A percentile compares a stretch with the other conserved stretches of the same genome.
These are phyloP conservation scores for Nannospalax galili DNA, from an alignment of 2,113 vertebrate genomes.

Conservation along the genomic window DNA sequence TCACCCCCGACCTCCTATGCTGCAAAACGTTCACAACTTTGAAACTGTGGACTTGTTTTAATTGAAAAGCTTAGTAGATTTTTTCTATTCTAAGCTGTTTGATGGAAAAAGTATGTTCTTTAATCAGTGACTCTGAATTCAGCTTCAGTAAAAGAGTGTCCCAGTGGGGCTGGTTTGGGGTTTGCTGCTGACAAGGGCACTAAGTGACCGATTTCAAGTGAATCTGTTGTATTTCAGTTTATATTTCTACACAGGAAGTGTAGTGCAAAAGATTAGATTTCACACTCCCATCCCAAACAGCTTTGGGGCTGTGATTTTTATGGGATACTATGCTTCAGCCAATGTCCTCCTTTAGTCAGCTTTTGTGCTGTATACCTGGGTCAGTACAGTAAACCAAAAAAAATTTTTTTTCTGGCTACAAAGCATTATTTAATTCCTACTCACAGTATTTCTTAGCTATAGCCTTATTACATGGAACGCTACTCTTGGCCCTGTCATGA, in stretches of 20 bases:
- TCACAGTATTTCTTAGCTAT: not conserved
- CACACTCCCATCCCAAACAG: not conserved
- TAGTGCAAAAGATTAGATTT: not conserved
- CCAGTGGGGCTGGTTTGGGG: not conserved
- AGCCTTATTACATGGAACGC: not conserved
- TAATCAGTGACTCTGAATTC: not conserved
- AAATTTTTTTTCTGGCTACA: too few relatives aligned
- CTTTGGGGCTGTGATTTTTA: not conserved
- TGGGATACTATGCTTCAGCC: not conserved
- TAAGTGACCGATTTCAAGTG: not conserved
- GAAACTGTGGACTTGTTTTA: not conserved
- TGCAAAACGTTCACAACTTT: not conserved
- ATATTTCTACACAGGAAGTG: not conserved
- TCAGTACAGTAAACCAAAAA: not conserved
- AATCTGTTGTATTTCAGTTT: conserved; percentile 18
- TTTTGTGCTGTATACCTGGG: not conserved
- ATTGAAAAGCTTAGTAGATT: not conserved
- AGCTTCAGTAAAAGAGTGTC: not conserved
- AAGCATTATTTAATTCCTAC: not conserved
- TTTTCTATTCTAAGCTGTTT: not conserved
- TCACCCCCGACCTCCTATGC: not conserved
- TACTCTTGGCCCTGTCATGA: not conserved
- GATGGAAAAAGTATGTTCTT: not conserved
- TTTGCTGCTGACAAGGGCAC: not conserved
- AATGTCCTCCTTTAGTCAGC: not conserved